A percentile compares a stretch with the other conserved stretches of the same genome.
Evolutionary conservation across 2,888 invertebrate genomes (phyloP).

Genomic region (Thysanoteuthis rhombus): DNA sequence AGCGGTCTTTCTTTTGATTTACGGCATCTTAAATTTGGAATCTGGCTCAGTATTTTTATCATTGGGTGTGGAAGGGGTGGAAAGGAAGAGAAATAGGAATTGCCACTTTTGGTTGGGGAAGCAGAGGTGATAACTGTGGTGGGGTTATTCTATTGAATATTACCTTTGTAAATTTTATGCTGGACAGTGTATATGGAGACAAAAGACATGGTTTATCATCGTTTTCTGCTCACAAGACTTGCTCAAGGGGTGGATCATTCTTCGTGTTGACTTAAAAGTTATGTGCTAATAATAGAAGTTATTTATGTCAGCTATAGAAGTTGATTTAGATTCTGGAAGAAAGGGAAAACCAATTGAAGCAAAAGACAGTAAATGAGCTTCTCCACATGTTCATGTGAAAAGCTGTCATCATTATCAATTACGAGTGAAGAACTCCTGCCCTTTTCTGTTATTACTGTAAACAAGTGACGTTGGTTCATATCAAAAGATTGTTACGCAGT

Average conservation of each 20-base stretch:
- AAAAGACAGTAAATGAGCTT: not conserved
- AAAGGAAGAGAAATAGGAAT: not conserved
- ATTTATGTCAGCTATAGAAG: not conserved
- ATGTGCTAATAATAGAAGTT: not conserved
- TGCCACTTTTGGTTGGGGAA: not conserved
- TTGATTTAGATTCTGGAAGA: not conserved
- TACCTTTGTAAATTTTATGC: not conserved
- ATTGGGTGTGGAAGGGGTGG: not conserved
- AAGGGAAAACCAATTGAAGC: not conserved
- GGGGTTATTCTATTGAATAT: conserved; percentile 26
- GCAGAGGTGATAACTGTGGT: not conserved
- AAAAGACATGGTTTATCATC: not conserved
- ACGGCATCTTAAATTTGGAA: not conserved
- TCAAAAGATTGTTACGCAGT: not conserved
- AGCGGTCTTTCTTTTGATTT: not conserved
- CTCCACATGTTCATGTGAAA: not conserved
- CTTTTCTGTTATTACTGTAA: not conserved
- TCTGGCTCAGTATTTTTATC: not conserved
- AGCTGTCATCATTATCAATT: conserved; percentile 22
- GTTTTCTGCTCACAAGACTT: not conserved
- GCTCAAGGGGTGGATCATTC: not conserved
- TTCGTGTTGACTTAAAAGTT: conserved; percentile 12
- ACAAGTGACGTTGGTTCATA: not conserved
- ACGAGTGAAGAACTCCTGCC: not conserved
- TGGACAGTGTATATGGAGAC: not conserved